These are phyloP conservation scores for Noctuana brunneofusca DNA, from an alignment of 2,888 invertebrate species.

Conservation along the genomic window DNA sequence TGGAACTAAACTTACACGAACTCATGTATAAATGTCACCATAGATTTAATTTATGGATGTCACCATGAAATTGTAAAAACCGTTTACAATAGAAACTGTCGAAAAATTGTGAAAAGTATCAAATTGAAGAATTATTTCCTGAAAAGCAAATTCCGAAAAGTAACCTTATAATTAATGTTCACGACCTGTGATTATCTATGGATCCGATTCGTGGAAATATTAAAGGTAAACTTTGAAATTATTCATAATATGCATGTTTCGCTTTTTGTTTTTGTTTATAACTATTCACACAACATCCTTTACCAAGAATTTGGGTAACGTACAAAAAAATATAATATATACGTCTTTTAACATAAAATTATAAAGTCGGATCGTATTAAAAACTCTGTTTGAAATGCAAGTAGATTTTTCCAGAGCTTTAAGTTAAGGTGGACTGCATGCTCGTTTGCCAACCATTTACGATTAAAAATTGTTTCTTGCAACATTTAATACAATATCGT, in stretches of 20 bases:
- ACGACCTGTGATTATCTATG: not conserved
- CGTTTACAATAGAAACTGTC: too few relatives aligned
- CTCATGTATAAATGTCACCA: too few relatives aligned
- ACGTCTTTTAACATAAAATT: not conserved
- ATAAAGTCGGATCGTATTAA: not conserved
- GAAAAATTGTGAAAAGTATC: too few relatives aligned
- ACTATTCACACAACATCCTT: not conserved
- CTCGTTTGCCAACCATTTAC: too few relatives aligned
- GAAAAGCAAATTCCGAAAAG: too few relatives aligned
- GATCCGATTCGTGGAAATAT: not conserved
- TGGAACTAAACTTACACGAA: too few relatives aligned
- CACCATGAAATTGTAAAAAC: too few relatives aligned
- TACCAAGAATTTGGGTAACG: constrained; percentile 1
- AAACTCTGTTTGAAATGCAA: not conserved
- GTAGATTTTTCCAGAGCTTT: not conserved
- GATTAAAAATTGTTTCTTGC: too few relatives aligned
- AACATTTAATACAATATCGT: too few relatives aligned
- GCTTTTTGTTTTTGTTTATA: not conserved
- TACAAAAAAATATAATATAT: constrained; percentile 1
- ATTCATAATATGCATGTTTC: not conserved
- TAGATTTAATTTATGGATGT: too few relatives aligned
- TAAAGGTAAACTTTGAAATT: not conserved
- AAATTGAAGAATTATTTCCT: too few relatives aligned
- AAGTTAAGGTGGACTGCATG: too few relatives aligned
- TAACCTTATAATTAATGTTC: not conserved